Evolutionary conservation across 2,888 invertebrate species (phyloP), one percentile per base, ranked within the genome.

Genomic region (Portevinia maculata): DNA sequence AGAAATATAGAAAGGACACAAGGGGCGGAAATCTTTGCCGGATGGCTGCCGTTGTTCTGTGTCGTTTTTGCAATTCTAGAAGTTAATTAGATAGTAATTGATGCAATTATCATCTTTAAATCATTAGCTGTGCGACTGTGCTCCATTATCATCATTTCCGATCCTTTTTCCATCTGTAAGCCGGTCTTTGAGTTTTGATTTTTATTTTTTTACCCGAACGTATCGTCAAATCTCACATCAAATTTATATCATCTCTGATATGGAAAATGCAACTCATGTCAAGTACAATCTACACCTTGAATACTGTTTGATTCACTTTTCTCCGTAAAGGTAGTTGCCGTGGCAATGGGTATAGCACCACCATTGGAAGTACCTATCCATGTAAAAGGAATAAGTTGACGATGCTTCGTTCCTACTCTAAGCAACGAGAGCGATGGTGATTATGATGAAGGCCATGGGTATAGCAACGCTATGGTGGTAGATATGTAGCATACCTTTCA

Each of bases 51-150:
- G 19, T 17, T 11, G 15, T 0, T 15, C 39, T 13, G 46, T 50
- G 39, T 11, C 50, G 55, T 60, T 67, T 53, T 79, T 41, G 4
- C 50, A 11, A 53, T 24, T 19, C 19, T 11, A n/a, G 24, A n/a
- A 71, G 53, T 55, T 76, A 76, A 83, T 83, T 76, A 83, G 71
- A 76, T 76, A 71, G 76, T 83, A 76, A 83, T 76, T 83, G 60
- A 41, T 67, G 65, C 76, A 83, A 83, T 83, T 76, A 76, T 55
- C 81, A 76, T 76, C 71, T 71, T 60, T 70, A 34, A 64, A 57
- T 75, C 57, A 81, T 75, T 70, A 75, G 62, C 52, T 39, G 28
- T 55, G 32, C 74, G 15, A 57, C 41, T 39, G 34, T 46, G 46
- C 21, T 32, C 50, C 41, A 64, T 62, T 50, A 67, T 57, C 79